A percentile compares a stretch with the other conserved stretches of the same genome.
These are phyloP conservation scores for Centropus unirufus DNA, from an alignment of 2,113 vertebrate genomes.

Conservation along the genomic window DNA sequence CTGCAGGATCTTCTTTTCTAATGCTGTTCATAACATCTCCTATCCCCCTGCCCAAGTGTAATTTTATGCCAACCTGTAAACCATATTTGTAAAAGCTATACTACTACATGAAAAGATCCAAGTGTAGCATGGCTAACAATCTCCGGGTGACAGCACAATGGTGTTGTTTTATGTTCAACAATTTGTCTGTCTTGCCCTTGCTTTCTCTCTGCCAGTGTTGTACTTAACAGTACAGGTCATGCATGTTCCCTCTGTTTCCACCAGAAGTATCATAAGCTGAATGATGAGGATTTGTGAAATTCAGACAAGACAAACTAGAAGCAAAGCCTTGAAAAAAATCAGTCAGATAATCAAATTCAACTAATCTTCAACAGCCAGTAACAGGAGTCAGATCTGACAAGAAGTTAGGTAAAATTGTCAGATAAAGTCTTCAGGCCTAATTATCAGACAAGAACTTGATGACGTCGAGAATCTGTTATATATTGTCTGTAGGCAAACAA, in stretches of 20 bases:
- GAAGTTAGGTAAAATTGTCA: neutral
- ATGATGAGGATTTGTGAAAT: neutral
- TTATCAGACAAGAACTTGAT: neutral
- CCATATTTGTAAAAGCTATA: neutral
- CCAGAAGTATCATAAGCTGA: neutral
- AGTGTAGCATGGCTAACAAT: neutral
- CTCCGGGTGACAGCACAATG: neutral
- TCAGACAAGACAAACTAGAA: neutral
- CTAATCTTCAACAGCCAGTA: neutral
- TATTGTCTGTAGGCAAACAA: neutral
- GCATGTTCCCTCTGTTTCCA: neutral
- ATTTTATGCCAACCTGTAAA: neutral
- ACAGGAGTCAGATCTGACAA: neutral
- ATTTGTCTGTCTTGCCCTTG: neutral
- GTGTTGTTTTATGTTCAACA: neutral
- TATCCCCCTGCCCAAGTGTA: neutral
- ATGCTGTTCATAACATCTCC: accelerated
- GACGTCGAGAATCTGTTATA: neutral
- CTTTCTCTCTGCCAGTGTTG: neutral
- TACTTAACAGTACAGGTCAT: neutral
- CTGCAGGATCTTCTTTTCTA: neutral
- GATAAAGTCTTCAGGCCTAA: neutral
- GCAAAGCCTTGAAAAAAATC: neutral
- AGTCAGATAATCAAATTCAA: neutral
- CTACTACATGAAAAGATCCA: neutral